These are phyloP conservation scores for Drosophila mettleri DNA, from an alignment of 2,888 invertebrate genomes.

Conservation along the genomic window DNA sequence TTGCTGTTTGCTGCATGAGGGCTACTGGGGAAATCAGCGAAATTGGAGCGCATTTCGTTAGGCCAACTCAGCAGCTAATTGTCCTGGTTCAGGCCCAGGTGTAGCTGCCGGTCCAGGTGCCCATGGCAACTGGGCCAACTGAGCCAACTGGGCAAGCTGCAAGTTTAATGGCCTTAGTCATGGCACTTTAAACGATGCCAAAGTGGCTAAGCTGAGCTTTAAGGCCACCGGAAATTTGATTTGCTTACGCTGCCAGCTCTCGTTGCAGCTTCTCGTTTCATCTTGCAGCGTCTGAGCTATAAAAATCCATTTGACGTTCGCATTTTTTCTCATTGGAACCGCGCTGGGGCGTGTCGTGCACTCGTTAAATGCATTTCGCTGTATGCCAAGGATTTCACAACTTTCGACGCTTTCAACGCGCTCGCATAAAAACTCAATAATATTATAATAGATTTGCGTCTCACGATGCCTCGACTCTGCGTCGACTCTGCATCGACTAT, in stretches of 20 bases:
- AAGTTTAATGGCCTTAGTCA: constrained; percentile 39
- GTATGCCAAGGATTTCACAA: constrained; percentile 49
- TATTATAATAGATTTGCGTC: constrained; percentile 62
- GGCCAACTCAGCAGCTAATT: constrained; percentile 55
- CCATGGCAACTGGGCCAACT: constrained; percentile 37
- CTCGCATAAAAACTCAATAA: constrained; percentile 68
- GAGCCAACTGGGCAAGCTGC: constrained; percentile 21
- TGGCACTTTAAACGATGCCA: constrained; percentile 39
- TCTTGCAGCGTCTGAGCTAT: constrained; percentile 18
- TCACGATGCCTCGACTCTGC: no score
- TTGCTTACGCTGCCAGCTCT: constrained; percentile 41
- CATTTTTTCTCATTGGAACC: constrained; percentile 33
- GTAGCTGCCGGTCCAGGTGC: constrained; percentile 32
- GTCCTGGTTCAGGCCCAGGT: constrained; percentile 25
- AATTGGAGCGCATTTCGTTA: constrained; percentile 54
- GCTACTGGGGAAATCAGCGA: constrained; percentile 65
- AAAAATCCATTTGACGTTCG: constrained; percentile 55
- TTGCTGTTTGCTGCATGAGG: constrained; percentile 12
- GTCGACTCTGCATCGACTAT: constrained; percentile 44
- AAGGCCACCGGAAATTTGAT: constrained; percentile 70
- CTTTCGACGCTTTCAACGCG: constrained; percentile 46
- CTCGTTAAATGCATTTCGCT: constrained; percentile 59
- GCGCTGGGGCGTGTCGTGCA: constrained; percentile 8
- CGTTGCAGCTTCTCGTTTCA: neutral
- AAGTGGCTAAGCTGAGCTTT: constrained; percentile 55